Conservation (phyloP, 2,888 invertebrate species). For the Chydorus sphaericus region DNA sequence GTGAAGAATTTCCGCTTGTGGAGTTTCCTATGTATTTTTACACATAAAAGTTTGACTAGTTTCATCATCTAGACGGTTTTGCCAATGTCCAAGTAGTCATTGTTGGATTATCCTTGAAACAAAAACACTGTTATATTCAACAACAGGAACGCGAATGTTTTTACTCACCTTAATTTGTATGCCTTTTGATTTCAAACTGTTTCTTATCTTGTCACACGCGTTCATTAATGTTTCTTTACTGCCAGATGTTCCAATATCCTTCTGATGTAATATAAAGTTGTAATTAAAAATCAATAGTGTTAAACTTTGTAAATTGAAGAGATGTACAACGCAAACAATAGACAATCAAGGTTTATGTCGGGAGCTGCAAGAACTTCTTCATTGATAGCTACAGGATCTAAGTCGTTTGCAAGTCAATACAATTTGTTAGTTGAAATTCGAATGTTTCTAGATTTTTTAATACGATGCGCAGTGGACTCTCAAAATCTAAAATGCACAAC, state of each 20-base stretch:
- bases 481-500: too few species aligned
- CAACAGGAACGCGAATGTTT: constrained; percentile 12
- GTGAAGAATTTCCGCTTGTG: background rate
- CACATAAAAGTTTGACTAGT: background rate
- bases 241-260: constrained; percentile 8
- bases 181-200: constrained; percentile 20
- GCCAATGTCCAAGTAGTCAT: constrained; percentile 8
- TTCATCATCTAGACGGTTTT: background rate
- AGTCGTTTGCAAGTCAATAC: too few species aligned
- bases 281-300: too few species aligned
- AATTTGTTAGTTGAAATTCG: too few species aligned
- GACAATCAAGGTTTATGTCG: too few species aligned
- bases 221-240: constrained; percentile 18
- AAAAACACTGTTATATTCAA: background rate
- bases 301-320: too few species aligned
- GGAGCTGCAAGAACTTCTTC: too few species aligned
- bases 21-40: background rate
- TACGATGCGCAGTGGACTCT: too few species aligned
- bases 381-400: too few species aligned
- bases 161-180: constrained; percentile 21
- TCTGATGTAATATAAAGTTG: background rate
- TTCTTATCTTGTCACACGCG: constrained; percentile 22
- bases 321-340: too few species aligned
- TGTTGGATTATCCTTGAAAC: constrained; percentile 12
- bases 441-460: too few species aligned